Base-by-base conservation (phyloP, 1,140 invertebrate genomes). In the Pseudomyrmex cubaensis region DNA sequence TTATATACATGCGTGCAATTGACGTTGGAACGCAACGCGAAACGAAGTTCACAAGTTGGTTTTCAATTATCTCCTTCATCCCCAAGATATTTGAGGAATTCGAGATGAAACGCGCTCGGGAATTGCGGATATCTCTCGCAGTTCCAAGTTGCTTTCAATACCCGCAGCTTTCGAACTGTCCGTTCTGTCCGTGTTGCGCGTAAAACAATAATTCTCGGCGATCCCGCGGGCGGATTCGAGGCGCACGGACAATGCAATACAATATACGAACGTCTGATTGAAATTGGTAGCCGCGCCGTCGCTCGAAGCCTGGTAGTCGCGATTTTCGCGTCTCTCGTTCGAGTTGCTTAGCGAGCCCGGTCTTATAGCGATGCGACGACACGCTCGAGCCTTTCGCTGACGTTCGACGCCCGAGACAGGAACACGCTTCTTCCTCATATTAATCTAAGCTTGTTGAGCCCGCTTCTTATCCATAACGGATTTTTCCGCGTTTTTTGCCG, bases 381-480 rank as follows among this genome's bases (percentile, higher is more conserved):
- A 44, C 61, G 78, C 57, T 82, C 72, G 61, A 75, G 70, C n/a
- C 78, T 62, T 63, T 82, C 78, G 78, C 69, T 64, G 78, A 63
- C 57, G 78, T 82, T 82, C 70, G 78, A 82, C 72, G 72, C 50
- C 72, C 73, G 52, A 66, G 82, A 73, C 78, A 67, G 72, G 82
- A 75, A 75, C 72, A 76, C 82, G 82, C 82, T 83, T 83, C 72
- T 76, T 83, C 73, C 72, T 76, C 62, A 63, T 83, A 76, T 83
- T 76, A 76, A 83, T 83, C 82, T 82, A 75, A 52, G 82, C 82
- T 76, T 66, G 82, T 83, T 75, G 70, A 83, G 72, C 73, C 52
- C 73, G 73, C 82, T 83, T 83, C 82, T 83, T 83, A 83, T 77
- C 82, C 82, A 50, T 82, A 82, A 82, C 82, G 82, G 82, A 83